Base-by-base conservation (phyloP, 2,113 vertebrate species). In the Dryoscopus gambensis region DNA sequence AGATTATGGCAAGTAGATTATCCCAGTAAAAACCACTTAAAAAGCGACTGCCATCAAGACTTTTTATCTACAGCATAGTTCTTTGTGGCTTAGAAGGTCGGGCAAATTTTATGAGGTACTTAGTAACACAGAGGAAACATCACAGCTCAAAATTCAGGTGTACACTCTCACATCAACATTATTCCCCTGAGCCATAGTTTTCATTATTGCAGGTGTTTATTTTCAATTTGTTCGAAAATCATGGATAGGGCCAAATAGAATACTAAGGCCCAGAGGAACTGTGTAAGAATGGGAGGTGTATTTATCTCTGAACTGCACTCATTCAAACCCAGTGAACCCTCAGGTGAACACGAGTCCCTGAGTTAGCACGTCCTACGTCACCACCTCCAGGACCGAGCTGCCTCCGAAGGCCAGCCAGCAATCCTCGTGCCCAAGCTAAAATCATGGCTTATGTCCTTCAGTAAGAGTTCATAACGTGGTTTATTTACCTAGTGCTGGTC, bases 351-450 rank as follows among this genome's bases (percentile, higher is more conserved):
- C 0, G 0, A 52, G 46, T 6, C 40, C 52, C 60, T 21, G 25
- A 16, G 52, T 11, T 13, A 50, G 24, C 7, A 3, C 6, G 11
- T 30, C 6, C 0, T 3, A 42, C 35, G 11, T 39, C 35, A 83
- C 35, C 37, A 17, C 6, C 56, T 16, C 2, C 44, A 44, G 47
- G 18, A 44, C 3, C 47, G 13, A 57, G 59, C 60, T 78, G 42
- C 55, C 52, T 14, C 31, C 33, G 10, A 17, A 52, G n/a, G 63
- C 27, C 65, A 78, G 5, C 5, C 84, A 50, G 30, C 62, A 75
- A 44, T n/a, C 65, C 68, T n/a, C 6, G 5, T 31, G 35, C 37
- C 65, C 50, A 62, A 70, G 5, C n/a, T 39, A 30, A 64, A 82
- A 44, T 27, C 24, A 10, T 6, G 57, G 21, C 11, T 68, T 10